phyloP scores from a whole-genome alignment of 2,113 vertebrate genomes.

The Apeltes quadracus region DNA sequence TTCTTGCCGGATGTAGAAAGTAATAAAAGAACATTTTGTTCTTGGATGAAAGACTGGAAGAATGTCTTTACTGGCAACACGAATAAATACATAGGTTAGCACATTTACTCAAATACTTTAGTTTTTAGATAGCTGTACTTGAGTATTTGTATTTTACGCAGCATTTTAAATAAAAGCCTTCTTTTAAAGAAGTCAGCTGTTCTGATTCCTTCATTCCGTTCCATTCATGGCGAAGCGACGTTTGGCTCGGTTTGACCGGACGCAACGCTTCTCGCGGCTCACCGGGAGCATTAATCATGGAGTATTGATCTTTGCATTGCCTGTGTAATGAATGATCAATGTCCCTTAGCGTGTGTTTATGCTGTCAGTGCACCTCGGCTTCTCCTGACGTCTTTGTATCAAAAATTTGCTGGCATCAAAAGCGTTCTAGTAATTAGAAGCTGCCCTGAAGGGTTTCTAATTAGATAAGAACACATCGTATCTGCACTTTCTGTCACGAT shows the following conservation, averaged over 20 bases:
- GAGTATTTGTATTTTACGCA: not conserved
- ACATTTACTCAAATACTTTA: not conserved
- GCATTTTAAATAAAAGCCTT: not conserved
- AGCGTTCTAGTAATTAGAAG: slow-evolving; percentile 26
- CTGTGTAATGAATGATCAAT: slow-evolving; percentile 41
- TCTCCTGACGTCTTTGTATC: slow-evolving; percentile 23
- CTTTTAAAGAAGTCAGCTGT: not conserved
- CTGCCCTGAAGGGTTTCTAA: slow-evolving; percentile 53
- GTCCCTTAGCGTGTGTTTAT: slow-evolving; percentile 25
- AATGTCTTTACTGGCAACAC: not conserved
- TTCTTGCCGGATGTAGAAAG: slow-evolving; percentile 43
- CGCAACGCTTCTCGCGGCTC: not conserved
- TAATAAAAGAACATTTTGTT: slow-evolving; percentile 28
- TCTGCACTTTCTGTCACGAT: slow-evolving; percentile 51
- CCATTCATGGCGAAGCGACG: not conserved
- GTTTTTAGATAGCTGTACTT: not conserved
- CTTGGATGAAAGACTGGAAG: slow-evolving; percentile 25
- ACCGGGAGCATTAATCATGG: slow-evolving; percentile 24
- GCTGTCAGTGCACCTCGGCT: not conserved
- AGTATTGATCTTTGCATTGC: slow-evolving; percentile 35
- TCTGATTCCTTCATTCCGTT: not conserved
- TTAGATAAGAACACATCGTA: slow-evolving; percentile 60
- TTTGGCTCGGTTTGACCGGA: not conserved
- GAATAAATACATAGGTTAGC: not conserved
- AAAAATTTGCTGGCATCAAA: slow-evolving; percentile 23